phyloP scores from a whole-genome alignment of 2,113 vertebrate species.

The Formicarius rufipectus region DNA sequence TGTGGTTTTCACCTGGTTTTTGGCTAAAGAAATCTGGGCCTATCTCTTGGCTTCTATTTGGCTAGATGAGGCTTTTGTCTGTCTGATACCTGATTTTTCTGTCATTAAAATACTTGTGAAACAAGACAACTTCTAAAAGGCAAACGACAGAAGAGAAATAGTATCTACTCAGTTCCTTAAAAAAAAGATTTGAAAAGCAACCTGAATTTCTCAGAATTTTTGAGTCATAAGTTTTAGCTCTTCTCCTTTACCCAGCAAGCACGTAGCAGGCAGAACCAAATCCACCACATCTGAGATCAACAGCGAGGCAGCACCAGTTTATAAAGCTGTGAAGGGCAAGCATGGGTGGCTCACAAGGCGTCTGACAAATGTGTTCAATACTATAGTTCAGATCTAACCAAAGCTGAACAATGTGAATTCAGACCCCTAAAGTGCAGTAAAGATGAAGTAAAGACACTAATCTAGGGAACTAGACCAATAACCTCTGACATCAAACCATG shows the following conservation, averaged over 20 bases:
- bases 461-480: neutral
- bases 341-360: accelerated
- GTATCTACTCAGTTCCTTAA: neutral
- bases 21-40: neutral
- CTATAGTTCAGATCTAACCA: neutral
- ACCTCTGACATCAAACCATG: neutral
- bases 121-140: neutral
- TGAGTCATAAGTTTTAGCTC: neutral
- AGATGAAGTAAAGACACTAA: neutral
- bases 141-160: neutral
- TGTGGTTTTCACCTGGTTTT: neutral
- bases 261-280: neutral
- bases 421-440: neutral
- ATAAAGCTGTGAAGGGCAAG: neutral
- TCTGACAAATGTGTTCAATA: neutral
- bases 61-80: neutral
- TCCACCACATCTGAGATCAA: neutral
- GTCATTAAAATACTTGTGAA: neutral
- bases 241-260: neutral
- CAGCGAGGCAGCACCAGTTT: neutral
- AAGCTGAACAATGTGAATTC: neutral
- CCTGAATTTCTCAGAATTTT: neutral
- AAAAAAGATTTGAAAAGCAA: neutral
- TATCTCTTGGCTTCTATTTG: neutral
- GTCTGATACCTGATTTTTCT: neutral